Evolutionary conservation across 64 coral and sea anemone species (phyloP), one percentile per base, ranked within the genome.

Genomic region (Porites australiensis): DNA sequence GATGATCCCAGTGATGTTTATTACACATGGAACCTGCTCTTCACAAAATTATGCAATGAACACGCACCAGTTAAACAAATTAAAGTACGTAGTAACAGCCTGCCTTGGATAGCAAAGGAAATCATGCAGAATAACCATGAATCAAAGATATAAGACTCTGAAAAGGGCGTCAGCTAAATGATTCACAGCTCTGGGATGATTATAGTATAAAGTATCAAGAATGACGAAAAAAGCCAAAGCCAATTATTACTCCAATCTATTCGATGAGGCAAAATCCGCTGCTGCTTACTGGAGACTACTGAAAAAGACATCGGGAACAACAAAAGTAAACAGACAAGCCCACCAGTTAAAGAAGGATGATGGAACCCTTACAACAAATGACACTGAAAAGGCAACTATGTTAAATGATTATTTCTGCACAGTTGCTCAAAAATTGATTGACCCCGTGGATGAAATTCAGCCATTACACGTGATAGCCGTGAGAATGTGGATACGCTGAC

Each of bases 241-340:
- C 27, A 1, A 37, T 37, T 37, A 37, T 37, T 37, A 37, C 27
- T 37, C 48, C 75, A 77, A 54, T 53, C 47, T 77, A 77, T 54
- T 77, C 6, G 50, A 77, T 19, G 75, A 77, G 23, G 75, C 55
- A 19, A 77, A 75, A 75, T 50, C 73, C 73, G 44, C 73, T 50
- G 43, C 73, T 15, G 47, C 73, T 75, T 75, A 75, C 73, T 75
- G 73, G 73, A 75, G 73, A 75, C 73, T 50, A 75, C 45, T 37
- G 27, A 37, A 37, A 37, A 37, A 37, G 27, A 37, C 27, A 37
- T 37, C 27, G 1, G 27, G 27, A 37, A 37, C 27, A 37, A 37
- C 27, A 37, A 37, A 37, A 37, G 27, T 37, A 37, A 37, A 1
- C 27, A 37, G 27, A 37, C 27, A 37, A 37, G 27, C 27, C 27